Conservation (phyloP, 2,113 vertebrate genomes). For the Anhinga rufa region DNA sequence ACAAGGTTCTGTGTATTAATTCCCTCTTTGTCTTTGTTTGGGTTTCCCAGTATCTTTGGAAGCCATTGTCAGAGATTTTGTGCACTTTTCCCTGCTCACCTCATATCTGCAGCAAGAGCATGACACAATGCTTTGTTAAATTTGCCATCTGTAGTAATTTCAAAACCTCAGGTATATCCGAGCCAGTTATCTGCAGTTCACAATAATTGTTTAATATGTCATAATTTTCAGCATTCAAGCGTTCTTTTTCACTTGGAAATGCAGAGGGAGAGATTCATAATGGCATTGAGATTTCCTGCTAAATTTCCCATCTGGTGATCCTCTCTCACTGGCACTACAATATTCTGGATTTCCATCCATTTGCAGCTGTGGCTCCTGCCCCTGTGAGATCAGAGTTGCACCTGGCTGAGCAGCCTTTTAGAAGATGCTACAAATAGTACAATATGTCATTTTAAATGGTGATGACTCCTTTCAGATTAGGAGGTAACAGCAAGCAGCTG, state of each 20-base stretch:
- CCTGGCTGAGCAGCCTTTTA: conserved; percentile 27
- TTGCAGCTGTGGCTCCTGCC: conserved; percentile 10
- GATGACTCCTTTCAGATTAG: not conserved
- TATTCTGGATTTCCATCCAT: not conserved
- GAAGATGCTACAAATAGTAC: conserved; percentile 1
- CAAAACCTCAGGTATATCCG: not conserved
- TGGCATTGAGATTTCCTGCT: conserved; percentile 10
- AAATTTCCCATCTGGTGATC: conserved; percentile 33
- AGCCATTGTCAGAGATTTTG: not conserved
- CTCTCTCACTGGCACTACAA: not conserved
- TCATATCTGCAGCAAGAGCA: not conserved
- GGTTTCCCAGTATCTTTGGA: not conserved
- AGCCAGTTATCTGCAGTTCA: conserved; percentile 9
- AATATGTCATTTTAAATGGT: conserved; percentile 8
- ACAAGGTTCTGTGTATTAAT: not conserved
- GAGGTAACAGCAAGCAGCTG: not conserved
- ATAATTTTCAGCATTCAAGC: conserved; percentile 4
- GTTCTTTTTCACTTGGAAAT: conserved; percentile 3
- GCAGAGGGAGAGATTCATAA: not conserved
- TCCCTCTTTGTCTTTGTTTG: not conserved
- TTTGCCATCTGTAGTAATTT: conserved; percentile 17
- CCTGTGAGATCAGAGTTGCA: not conserved
- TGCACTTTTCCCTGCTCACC: not conserved
- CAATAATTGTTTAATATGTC: conserved; percentile 10
- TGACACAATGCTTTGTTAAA: not conserved